A percentile compares a stretch with the other conserved stretches of the same genome.
phyloP scores from a whole-genome alignment of 2,113 vertebrate genomes.

The Carollia perspicillata region DNA sequence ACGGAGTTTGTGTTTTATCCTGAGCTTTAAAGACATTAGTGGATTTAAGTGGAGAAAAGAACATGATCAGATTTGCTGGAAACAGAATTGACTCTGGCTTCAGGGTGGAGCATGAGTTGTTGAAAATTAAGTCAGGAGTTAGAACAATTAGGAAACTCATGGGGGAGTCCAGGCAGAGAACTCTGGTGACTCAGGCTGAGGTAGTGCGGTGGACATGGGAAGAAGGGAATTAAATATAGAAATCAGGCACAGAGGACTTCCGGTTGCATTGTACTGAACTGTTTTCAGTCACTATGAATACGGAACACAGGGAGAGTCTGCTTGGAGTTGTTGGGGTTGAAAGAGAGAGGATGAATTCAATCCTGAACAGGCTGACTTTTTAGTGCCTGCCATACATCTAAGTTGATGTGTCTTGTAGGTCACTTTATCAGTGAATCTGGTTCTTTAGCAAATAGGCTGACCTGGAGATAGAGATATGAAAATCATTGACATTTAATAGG shows the following conservation, averaged over 20 bases:
- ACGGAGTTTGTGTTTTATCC: slow-evolving; percentile 1
- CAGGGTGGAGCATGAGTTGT: background rate
- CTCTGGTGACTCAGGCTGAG: background rate
- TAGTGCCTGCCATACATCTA: background rate
- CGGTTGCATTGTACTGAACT: background rate
- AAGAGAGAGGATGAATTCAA: background rate
- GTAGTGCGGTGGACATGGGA: background rate
- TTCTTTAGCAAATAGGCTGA: background rate
- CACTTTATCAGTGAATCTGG: background rate
- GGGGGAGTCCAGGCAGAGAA: background rate
- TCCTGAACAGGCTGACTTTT: background rate
- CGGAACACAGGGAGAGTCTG: background rate
- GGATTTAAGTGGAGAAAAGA: background rate
- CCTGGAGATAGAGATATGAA: background rate
- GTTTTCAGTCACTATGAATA: background rate
- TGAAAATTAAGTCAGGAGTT: background rate
- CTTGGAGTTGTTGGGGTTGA: background rate
- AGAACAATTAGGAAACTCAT: background rate
- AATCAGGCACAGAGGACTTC: background rate
- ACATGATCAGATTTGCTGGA: background rate
- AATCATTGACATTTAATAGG: background rate
- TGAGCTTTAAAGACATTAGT: background rate
- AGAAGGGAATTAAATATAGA: background rate
- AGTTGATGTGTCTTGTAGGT: background rate
- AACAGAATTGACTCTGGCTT: background rate